Percentiles rank a stretch among this genome's conserved stretches.
Evolutionary conservation across 2,888 invertebrate genomes (phyloP).

Genomic region (Ochropleura leucogaster): DNA sequence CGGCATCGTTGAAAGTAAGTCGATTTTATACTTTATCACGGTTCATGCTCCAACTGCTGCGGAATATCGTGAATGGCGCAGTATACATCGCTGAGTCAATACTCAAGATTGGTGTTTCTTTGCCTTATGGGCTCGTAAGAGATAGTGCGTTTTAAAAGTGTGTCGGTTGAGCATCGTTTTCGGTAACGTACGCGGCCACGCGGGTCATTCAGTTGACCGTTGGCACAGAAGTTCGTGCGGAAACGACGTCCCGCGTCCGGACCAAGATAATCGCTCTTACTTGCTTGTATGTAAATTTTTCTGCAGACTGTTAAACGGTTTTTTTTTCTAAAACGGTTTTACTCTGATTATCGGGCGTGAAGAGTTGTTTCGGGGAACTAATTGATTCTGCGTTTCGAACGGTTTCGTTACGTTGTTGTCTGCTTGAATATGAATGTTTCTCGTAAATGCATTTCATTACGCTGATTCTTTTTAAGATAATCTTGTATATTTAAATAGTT

Average conservation of each 20-base stretch:
- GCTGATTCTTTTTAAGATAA: conserved; percentile 27
- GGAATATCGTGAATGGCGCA: conserved; percentile 38
- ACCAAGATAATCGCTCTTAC: conserved; percentile 68
- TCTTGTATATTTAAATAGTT: conserved; percentile 4
- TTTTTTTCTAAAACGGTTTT: conserved; percentile 80
- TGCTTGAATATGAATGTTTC: conserved; percentile 41
- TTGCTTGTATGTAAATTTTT: conserved; percentile 84
- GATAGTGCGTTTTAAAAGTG: conserved; percentile 39
- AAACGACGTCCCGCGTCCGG: conserved; percentile 71
- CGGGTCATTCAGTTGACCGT: conserved; percentile 65
- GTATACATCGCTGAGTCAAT: conserved; percentile 63
- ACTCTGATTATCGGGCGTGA: conserved; percentile 86
- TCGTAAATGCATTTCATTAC: conserved; percentile 42
- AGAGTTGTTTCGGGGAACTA: conserved; percentile 73
- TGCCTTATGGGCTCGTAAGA: conserved; percentile 17
- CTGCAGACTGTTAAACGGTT: conserved; percentile 80
- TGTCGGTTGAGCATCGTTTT: conserved; percentile 49
- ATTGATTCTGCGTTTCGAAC: conserved; percentile 70
- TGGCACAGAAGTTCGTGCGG: conserved; percentile 69
- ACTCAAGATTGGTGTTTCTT: conserved; percentile 25
- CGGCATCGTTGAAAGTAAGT: conserved; percentile 75
- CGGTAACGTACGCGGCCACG: conserved; percentile 54
- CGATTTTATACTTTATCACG: conserved; percentile 71
- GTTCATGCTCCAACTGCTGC: conserved; percentile 63
- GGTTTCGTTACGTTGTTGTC: conserved; percentile 53